Base-by-base conservation (phyloP, 2,797 vertebrate genomes). In the Nannoperca australis region DNA sequence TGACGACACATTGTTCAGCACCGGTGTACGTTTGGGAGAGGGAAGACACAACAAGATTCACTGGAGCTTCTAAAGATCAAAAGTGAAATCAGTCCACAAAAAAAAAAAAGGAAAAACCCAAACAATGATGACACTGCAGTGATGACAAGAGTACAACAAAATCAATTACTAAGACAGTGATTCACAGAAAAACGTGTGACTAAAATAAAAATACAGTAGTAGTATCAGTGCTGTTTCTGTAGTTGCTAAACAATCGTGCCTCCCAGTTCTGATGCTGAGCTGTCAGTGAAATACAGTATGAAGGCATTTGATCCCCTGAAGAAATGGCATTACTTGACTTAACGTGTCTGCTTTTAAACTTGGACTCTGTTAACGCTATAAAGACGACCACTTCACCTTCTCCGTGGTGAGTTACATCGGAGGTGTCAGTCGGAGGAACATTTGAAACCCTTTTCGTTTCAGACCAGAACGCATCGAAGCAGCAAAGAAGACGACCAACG, bases 1-100 rank as follows among this genome's bases (percentile, higher is more conserved):
- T 93, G 91, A 91, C 50, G 70, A 91, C 85, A 93, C 87, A 91
- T 85, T 88, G 79, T 92, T 93, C 85, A 93, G 94, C 94, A 94
- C 93, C 94, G 81, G 87, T 87, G 87, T 83, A 88, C n/a, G 44
- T 67, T 53, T 82, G 70, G 81, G 70, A 82, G 14, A 56, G 1
- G 53, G 34, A 42, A 45, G 60, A 85, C 45, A 72, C 45, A 69
- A 70, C 61, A 45, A 73, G 60, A 74, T 50, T 77, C 69, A 71
- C 70, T 58, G 69, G 72, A 89, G 73, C 59, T 34, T 40, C 58
- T 69, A 7, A 5, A 30, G 42, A 40, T 45, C 38, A 72, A 50
- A 38, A 85, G 59, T 74, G 56, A 85, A 77, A 81, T 76, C 42
- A 32, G 65, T 70, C 27, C 11, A 6, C 7, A 1, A 34, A 5